Conservation (phyloP, 2,113 vertebrate genomes). For the Eubucco bourcierii region DNA sequence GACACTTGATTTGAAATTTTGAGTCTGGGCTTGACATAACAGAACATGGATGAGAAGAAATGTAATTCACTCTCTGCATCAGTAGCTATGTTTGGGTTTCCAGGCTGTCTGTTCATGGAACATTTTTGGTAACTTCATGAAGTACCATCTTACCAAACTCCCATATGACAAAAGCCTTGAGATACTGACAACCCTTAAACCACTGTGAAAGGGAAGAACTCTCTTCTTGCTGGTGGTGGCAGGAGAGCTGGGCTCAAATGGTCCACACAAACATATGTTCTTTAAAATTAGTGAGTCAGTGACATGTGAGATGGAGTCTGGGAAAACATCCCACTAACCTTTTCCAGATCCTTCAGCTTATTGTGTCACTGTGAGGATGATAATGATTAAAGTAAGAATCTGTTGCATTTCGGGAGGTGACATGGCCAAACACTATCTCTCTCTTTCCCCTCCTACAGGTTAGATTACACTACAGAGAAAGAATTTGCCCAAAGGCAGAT, state of each 20-base stretch:
- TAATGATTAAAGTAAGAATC: conserved; percentile 21
- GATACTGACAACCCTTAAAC: not conserved
- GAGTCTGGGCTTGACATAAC: not conserved
- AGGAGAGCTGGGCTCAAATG: not conserved
- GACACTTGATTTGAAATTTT: not conserved
- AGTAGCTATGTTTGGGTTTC: not conserved
- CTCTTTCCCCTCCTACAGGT: conserved; percentile 4
- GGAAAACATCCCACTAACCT: not conserved
- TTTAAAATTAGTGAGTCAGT: not conserved
- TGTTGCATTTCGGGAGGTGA: not conserved
- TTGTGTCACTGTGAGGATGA: not conserved
- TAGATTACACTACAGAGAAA: conserved; percentile 29
- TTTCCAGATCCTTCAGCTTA: not conserved
- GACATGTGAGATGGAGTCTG: not conserved
- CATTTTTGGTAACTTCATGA: not conserved
- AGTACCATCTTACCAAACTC: not conserved
- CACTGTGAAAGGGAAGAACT: not conserved
- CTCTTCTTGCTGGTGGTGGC: not conserved
- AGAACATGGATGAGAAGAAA: not conserved
- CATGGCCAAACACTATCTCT: not conserved
- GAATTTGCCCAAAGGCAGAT: conserved; percentile 54
- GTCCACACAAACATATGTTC: fast-evolving
- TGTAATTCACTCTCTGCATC: not conserved
- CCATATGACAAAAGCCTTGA: not conserved
- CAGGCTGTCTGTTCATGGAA: not conserved